Evolutionary conservation across 2,888 invertebrate species (phyloP).

Genomic region (Pachydiplax longipennis): DNA sequence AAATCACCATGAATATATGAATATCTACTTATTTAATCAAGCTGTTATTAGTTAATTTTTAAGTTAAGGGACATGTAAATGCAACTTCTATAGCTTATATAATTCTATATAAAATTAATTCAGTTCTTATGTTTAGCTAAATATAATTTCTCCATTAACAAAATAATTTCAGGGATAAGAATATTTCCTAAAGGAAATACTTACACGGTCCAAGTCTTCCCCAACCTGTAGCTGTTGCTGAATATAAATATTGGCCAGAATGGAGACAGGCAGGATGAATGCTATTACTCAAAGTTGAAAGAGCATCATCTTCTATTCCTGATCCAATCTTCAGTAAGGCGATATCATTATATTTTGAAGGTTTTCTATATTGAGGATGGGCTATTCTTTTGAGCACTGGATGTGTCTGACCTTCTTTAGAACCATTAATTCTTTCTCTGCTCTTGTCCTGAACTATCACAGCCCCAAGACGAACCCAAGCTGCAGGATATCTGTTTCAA

Average conservation of each 20-base stretch:
- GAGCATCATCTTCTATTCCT: neutral
- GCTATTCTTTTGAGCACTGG: neutral
- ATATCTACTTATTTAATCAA: no score
- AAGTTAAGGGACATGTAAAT: no score
- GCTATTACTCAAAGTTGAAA: neutral
- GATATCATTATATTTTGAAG: neutral
- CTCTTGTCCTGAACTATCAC: neutral
- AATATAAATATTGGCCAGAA: no score
- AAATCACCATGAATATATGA: no score
- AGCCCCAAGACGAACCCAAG: neutral
- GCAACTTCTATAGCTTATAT: no score
- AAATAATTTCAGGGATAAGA: no score
- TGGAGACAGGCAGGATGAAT: conserved; percentile 3
- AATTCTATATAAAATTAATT: no score
- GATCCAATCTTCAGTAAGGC: conserved; percentile 17
- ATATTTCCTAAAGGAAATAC: neutral
- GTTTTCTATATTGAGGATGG: neutral
- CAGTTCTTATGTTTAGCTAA: no score
- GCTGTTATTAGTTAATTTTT: no score
- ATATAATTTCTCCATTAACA: no score
- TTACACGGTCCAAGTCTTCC: neutral
- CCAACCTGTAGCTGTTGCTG: neutral
- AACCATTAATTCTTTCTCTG: neutral
- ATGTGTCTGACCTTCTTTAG: neutral
- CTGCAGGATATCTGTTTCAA: neutral